phyloP scores from a whole-genome alignment of 30 jellyfish, hydroid and myxozoan genomes.

The Aurelia coerulea region DNA sequence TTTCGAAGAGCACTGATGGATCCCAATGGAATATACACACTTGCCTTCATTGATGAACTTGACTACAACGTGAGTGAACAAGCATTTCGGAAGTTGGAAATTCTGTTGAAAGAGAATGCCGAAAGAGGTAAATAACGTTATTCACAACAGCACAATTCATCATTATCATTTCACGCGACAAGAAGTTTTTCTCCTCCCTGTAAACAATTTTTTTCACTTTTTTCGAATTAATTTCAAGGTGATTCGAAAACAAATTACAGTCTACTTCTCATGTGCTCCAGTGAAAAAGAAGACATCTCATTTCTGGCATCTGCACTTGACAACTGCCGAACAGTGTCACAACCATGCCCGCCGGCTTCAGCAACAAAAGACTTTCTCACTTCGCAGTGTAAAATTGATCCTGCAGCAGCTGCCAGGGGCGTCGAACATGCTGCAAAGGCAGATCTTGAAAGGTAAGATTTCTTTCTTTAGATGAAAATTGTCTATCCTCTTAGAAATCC shows the following conservation, averaged over 20 bases:
- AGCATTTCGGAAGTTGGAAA: conserved; percentile 27
- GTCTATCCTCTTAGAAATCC: too few species aligned
- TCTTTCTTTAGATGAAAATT: too few species aligned
- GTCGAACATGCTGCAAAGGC: conserved; percentile 47
- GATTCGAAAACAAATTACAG: neutral
- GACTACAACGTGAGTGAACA: conserved; percentile 48
- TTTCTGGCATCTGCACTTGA: conserved; percentile 73
- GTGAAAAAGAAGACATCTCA: conserved; percentile 73
- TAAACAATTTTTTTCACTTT: too few species aligned
- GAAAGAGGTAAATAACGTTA: conserved; percentile 4
- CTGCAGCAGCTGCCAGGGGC: neutral
- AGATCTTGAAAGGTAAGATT: conserved; percentile 55
- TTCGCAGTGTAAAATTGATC: conserved; percentile 4
- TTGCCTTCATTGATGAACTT: conserved; percentile 55
- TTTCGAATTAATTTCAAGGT: too few species aligned
- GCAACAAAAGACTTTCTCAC: conserved; percentile 1
- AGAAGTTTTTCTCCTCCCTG: too few species aligned
- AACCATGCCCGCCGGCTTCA: conserved; percentile 16
- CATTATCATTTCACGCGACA: too few species aligned
- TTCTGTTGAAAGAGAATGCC: conserved; percentile 17
- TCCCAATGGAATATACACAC: conserved; percentile 17
- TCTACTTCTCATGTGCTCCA: conserved; percentile 66
- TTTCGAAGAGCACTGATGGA: conserved; percentile 50
- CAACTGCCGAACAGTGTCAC: conserved; percentile 44
- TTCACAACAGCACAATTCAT: too few species aligned